Conservation (phyloP, 2,888 invertebrate genomes). For the Drosophila vallismaia region DNA sequence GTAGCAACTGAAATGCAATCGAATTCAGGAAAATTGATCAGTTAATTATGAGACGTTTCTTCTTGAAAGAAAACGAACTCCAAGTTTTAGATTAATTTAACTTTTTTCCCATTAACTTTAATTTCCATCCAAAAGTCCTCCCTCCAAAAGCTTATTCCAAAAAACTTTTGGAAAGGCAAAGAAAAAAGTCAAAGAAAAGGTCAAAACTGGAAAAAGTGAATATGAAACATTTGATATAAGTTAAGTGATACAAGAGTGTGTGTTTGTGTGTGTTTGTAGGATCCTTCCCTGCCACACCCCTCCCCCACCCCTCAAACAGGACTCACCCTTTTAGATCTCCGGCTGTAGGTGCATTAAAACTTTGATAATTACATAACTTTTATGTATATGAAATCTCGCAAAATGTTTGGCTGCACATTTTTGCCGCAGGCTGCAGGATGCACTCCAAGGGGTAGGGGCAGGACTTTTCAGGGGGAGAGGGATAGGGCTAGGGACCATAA, state of each 20-base stretch:
- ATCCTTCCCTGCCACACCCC: neutral
- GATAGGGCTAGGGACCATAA: constrained; percentile 46
- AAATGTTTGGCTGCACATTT: constrained; percentile 71
- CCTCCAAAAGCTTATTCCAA: constrained; percentile 26
- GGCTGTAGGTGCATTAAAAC: constrained; percentile 70
- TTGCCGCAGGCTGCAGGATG: constrained; percentile 49
- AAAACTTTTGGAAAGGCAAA: constrained; percentile 24
- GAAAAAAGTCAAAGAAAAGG: constrained; percentile 21
- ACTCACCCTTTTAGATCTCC: constrained; percentile 19
- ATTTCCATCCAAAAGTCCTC: constrained; percentile 26
- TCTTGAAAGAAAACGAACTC: neutral
- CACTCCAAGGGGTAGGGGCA: constrained; percentile 22
- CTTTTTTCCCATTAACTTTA: constrained; percentile 13
- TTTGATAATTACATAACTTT: constrained; percentile 79
- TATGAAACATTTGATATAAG: constrained; percentile 51
- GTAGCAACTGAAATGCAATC: constrained; percentile 23
- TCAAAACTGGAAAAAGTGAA: constrained; percentile 27
- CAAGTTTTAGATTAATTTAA: neutral
- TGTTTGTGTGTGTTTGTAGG: neutral
- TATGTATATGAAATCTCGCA: constrained; percentile 58
- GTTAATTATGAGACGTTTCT: constrained; percentile 25
- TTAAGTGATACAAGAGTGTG: constrained; percentile 43
- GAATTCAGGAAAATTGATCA: constrained; percentile 19
- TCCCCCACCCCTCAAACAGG: neutral
- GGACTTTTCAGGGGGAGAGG: constrained; percentile 8